Conservation (phyloP, 2,888 invertebrate species). For the Coelopa pilipes region DNA sequence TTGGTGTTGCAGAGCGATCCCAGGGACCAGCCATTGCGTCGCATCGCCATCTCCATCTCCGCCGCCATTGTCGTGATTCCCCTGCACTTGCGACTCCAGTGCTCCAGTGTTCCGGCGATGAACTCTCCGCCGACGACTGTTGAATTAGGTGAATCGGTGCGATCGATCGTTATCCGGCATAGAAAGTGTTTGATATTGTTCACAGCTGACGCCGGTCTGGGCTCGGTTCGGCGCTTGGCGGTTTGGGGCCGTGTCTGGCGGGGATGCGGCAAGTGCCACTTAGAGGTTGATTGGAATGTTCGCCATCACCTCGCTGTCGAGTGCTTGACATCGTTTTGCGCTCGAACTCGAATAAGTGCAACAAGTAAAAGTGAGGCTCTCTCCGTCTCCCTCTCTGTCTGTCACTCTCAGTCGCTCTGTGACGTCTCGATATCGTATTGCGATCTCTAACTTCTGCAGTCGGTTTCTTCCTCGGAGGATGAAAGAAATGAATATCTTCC, state of each 20-base stretch:
- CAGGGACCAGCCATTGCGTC: too few relatives aligned
- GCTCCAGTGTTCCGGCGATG: not conserved
- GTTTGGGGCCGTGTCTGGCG: too few relatives aligned
- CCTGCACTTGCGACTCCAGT: too few relatives aligned
- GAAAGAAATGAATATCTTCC: too few relatives aligned
- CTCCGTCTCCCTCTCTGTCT: too few relatives aligned
- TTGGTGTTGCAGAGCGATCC: not conserved
- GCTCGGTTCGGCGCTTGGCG: too few relatives aligned
- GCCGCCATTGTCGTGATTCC: too few relatives aligned
- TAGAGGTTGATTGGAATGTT: not conserved
- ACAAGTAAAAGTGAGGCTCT: not conserved
- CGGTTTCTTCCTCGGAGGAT: too few relatives aligned
- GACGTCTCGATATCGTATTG: too few relatives aligned
- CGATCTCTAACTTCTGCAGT: too few relatives aligned
- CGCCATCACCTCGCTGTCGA: not conserved
- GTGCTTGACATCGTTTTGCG: constrained; percentile 4
- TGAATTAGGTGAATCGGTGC: constrained; percentile 8
- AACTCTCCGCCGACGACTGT: not conserved
- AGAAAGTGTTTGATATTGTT: constrained; percentile 12
- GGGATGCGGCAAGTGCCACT: not conserved
- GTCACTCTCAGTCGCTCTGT: too few relatives aligned
- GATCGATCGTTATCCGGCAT: constrained; percentile 1
- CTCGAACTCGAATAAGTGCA: not conserved
- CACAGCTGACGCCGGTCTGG: not conserved
- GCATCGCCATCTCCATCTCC: too few relatives aligned